A percentile compares a stretch with the other conserved stretches of the same genome.
phyloP scores from a whole-genome alignment of 2,888 invertebrate genomes.

The Harpalus rubripes region DNA sequence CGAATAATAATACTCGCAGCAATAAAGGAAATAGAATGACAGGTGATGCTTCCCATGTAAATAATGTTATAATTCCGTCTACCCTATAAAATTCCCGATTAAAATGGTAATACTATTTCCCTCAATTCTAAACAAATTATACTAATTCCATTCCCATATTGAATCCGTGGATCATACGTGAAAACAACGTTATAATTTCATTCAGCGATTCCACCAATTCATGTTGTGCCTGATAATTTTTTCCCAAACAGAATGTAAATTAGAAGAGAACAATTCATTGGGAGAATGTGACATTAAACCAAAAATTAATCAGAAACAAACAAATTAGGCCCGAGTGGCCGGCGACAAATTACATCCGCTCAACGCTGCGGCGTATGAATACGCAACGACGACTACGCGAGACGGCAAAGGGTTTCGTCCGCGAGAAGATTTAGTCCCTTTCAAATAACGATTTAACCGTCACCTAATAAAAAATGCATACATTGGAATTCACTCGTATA shows the following conservation, averaged over 20 bases:
- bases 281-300: slow-evolving; percentile 40
- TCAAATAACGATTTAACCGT: not conserved
- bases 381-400: not conserved
- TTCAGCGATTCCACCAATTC: slow-evolving; percentile 11
- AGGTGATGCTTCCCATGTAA: not conserved
- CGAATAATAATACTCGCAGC: not conserved
- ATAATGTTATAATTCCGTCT: not conserved
- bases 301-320: slow-evolving; percentile 49
- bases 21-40: not conserved
- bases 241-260: slow-evolving; percentile 33
- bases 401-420: slow-evolving; percentile 7
- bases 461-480: not conserved
- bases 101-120: not conserved
- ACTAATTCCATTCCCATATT: slow-evolving; percentile 6
- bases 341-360: slow-evolving; percentile 42
- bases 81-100: not conserved
- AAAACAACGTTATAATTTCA: slow-evolving; percentile 17
- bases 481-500: too few relatives aligned
- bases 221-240: slow-evolving; percentile 40
- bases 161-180: not conserved
- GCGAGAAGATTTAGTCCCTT: not conserved
- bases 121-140: not conserved
- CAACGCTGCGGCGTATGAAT: slow-evolving; percentile 25
- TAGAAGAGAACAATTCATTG: slow-evolving; percentile 38
- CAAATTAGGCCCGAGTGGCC: slow-evolving; percentile 40